Conservation (phyloP, 2,888 invertebrate genomes). For the Xylota segnis region DNA sequence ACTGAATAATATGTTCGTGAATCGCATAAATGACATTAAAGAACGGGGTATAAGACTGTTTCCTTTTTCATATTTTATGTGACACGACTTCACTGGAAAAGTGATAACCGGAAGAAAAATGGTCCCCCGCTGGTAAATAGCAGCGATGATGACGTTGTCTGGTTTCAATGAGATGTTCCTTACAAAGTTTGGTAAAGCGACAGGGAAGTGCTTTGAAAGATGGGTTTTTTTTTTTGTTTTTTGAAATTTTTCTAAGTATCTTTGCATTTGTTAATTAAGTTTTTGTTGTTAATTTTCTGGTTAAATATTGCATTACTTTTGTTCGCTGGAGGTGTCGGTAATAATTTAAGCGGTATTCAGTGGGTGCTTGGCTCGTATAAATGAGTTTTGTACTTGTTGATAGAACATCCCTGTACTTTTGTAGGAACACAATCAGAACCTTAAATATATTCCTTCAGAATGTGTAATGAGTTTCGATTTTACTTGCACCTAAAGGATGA, state of each 20-base stretch:
- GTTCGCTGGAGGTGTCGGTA: conserved; percentile 13
- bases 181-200: conserved; percentile 31
- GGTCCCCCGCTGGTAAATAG: conserved; percentile 63
- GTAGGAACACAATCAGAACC: no score
- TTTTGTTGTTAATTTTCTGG: conserved; percentile 48
- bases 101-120: conserved; percentile 73
- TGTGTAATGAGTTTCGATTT: no score
- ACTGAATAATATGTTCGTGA: conserved; percentile 65
- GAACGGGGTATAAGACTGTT: conserved; percentile 56
- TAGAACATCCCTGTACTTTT: no score
- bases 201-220: conserved; percentile 19
- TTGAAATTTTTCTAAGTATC: conserved; percentile 26
- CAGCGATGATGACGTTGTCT: conserved; percentile 51
- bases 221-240: not conserved
- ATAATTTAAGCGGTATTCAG: not conserved
- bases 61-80: conserved; percentile 66
- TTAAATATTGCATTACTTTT: conserved; percentile 43
- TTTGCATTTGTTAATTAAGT: conserved; percentile 50
- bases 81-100: conserved; percentile 62
- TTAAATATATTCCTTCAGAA: no score
- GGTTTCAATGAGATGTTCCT: conserved; percentile 49
- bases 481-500: no score
- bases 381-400: no score
- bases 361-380: no score
- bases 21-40: conserved; percentile 64